Percentiles rank a stretch among this genome's conserved stretches.
Conservation (phyloP, 2,797 vertebrate species). For the Malacoctenus gilli region DNA sequence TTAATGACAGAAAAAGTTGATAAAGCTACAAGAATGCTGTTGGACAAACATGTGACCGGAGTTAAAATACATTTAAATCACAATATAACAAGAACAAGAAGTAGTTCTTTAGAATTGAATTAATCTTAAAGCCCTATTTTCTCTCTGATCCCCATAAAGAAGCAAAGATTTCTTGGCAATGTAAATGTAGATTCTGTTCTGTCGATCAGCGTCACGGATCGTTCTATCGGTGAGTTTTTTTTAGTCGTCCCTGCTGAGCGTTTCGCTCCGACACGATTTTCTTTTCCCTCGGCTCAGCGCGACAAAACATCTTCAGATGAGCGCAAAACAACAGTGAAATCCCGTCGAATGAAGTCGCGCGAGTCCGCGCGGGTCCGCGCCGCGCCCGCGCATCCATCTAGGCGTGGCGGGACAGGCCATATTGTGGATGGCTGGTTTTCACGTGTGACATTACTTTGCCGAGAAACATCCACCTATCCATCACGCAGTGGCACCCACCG, state of each 20-base stretch:
- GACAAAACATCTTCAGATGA: neutral
- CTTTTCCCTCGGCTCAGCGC: neutral
- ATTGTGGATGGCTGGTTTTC: constrained; percentile 73
- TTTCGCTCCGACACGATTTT: neutral
- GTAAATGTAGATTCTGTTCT: neutral
- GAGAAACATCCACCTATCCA: constrained; percentile 77
- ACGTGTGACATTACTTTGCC: constrained; percentile 75
- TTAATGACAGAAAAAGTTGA: too few species aligned
- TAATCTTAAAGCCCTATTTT: too few species aligned
- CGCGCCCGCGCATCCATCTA: constrained; percentile 55
- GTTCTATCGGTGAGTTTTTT: too few species aligned
- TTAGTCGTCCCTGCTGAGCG: neutral
- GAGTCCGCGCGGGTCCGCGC: constrained; percentile 36
- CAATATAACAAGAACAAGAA: too few species aligned
- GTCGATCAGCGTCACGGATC: constrained; percentile 1
- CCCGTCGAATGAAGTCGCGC: neutral
- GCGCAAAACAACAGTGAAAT: neutral
- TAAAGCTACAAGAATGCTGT: too few species aligned
- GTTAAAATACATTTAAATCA: too few species aligned
- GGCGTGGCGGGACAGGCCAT: constrained; percentile 57
- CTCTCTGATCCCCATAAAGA: neutral
- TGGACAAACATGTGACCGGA: too few species aligned
- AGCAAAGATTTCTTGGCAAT: neutral
- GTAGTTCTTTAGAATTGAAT: too few species aligned
- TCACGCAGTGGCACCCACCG: constrained; percentile 67